Base-by-base conservation (phyloP, 2,797 vertebrate genomes). In the Catamblyrhynchus diadema region DNA sequence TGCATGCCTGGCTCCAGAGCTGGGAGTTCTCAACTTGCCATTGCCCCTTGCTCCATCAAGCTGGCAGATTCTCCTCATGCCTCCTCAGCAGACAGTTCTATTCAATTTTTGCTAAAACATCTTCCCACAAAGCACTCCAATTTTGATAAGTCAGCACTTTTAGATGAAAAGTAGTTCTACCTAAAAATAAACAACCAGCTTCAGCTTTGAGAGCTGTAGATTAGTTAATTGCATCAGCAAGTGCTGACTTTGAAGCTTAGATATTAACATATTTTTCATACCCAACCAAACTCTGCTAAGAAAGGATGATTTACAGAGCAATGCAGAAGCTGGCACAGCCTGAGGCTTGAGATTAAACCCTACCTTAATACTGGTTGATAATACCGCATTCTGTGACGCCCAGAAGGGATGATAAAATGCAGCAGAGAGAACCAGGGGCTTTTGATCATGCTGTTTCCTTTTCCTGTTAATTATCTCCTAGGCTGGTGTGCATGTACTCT, bases 301-400 rank as follows among this genome's bases (percentile, higher is more conserved):
- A 93, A 90, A 79, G 59, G 50, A 90, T 90, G 73, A 91, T 95
- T 90, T 95, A 90, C 45, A 81, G 80, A 87, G 57, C 69, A 83
- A 4, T 60, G 79, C 28, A 79, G 69, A 86, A 82, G 10, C 23
- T 91, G 65, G 32, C 59, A 93, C 72, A 86, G 70, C 54, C 82
- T 62, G 50, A 83, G 85, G 69, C 75, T 91, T 86, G 69, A 90
- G 69, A 94, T 93, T 86, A 90, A 96, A 62, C 39, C 41, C 42
- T 59, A 4, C 35, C n/a, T 91, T 94, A 93, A 90, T 72, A 59
- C 28, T 66, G 69, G 80, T 84, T 86, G 85, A 81, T 91, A 88
- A 53, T 53, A 79, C 42, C 65, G 57, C 51, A 81, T 73, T 71
- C 51, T 75, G 2, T 25, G 28, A 60, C 41, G 86, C 66, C 62